Evolutionary conservation across 2,888 invertebrate species (phyloP).

Genomic region (Tetragnatha montana): DNA sequence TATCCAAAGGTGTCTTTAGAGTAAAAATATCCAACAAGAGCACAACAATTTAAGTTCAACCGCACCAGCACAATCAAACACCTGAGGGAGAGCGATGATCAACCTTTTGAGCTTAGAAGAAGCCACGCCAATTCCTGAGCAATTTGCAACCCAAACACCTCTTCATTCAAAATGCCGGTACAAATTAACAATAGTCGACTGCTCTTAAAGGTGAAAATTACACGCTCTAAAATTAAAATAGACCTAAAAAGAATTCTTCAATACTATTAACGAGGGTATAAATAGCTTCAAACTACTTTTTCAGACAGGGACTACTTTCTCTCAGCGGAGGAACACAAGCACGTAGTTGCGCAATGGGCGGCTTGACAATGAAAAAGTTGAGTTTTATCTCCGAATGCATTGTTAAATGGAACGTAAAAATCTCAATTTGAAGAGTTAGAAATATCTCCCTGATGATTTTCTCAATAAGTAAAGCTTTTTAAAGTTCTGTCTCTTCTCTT

Average conservation of each 20-base stretch:
- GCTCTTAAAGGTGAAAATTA: background rate
- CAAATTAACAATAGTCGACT: background rate
- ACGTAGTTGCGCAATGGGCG: slow-evolving; percentile 36
- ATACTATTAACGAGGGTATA: background rate
- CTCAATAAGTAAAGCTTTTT: too few species aligned
- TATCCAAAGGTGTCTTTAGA: slow-evolving; percentile 8
- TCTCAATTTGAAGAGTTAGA: too few species aligned
- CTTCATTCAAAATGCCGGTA: slow-evolving; percentile 65
- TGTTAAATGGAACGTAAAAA: background rate
- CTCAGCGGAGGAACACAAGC: slow-evolving; percentile 46
- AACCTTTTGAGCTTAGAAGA: slow-evolving; percentile 12
- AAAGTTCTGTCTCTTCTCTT: too few species aligned
- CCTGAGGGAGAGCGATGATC: slow-evolving; percentile 11
- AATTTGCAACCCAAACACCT: slow-evolving; percentile 42
- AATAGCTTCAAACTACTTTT: background rate
- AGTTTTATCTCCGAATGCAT: slow-evolving; percentile 54
- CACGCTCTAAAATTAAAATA: background rate
- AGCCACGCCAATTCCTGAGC: slow-evolving; percentile 59
- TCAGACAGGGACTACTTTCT: slow-evolving; percentile 37
- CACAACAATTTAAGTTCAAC: slow-evolving; percentile 11
- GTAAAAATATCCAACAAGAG: slow-evolving; percentile 30
- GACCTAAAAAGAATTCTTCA: too few species aligned
- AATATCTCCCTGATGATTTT: too few species aligned
- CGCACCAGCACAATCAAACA: slow-evolving; percentile 20
- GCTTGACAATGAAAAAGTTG: slow-evolving; percentile 32